These are phyloP conservation scores for Pithys albifrons DNA, from an alignment of 2,113 vertebrate species.

Conservation along the genomic window DNA sequence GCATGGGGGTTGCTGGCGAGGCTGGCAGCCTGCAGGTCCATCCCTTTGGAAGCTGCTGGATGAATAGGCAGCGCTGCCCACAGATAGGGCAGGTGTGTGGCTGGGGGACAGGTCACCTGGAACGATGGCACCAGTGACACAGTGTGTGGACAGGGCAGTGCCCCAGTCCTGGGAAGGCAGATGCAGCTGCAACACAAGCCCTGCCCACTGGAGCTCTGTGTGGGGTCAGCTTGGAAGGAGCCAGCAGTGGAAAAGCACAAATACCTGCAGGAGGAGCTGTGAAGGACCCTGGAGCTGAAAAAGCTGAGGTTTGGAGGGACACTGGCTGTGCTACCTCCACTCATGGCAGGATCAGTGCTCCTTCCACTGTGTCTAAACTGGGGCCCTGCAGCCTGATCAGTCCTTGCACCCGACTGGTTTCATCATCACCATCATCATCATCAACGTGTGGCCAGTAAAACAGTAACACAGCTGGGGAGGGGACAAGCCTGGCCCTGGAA, in stretches of 20 bases:
- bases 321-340: background rate
- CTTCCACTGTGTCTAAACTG: fast-evolving
- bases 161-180: background rate
- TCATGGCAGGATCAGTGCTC: background rate
- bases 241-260: background rate
- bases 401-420: background rate
- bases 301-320: background rate
- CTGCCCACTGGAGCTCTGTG: background rate
- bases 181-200: background rate
- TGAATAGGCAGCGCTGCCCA: fast-evolving
- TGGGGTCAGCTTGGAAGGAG: background rate
- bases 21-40: background rate
- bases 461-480: fast-evolving
- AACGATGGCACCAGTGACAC: background rate
- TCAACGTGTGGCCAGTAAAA: background rate
- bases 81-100: background rate
- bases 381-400: background rate
- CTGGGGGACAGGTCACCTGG: background rate
- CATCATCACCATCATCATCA: background rate
- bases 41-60: background rate
- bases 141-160: background rate
- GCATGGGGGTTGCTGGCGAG: background rate
- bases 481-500: fast-evolving
- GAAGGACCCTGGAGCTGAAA: background rate
- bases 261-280: background rate